These are phyloP conservation scores for Xylota sylvarum DNA, from an alignment of 2,888 invertebrate species.

Conservation along the genomic window DNA sequence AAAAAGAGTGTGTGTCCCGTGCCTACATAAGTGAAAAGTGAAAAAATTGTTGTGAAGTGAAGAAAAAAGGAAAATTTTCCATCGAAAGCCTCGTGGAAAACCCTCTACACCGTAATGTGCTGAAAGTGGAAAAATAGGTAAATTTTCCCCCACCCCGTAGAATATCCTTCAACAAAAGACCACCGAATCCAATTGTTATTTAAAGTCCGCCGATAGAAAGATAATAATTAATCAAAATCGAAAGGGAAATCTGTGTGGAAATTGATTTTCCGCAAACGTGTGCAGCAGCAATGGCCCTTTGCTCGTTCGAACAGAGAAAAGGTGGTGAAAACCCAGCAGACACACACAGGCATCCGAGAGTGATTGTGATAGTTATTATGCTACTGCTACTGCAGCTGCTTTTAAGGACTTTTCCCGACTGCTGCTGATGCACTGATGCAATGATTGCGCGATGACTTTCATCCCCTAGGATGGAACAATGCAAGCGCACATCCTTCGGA, in stretches of 20 bases:
- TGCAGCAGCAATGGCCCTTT: constrained; percentile 37
- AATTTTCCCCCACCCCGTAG: constrained; percentile 4
- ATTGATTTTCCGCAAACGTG: constrained; percentile 75
- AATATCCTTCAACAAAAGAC: not conserved
- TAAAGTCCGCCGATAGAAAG: not conserved
- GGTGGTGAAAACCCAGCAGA: constrained; percentile 37
- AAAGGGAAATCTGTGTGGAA: constrained; percentile 70
- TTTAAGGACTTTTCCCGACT: constrained; percentile 42
- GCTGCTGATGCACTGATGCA: constrained; percentile 10
- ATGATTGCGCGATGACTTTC: constrained; percentile 31
- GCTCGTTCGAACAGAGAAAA: constrained; percentile 46
- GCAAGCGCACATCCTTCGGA: constrained; percentile 57
- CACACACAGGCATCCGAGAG: constrained; percentile 15
- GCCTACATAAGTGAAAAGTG: constrained; percentile 11
- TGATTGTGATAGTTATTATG: constrained; percentile 13
- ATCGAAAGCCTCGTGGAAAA: constrained; percentile 31
- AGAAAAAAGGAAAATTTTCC: constrained; percentile 22
- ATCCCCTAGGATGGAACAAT: constrained; percentile 64
- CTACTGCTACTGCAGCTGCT: constrained; percentile 33
- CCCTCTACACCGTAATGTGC: constrained; percentile 42
- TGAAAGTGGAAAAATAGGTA: constrained; percentile 66
- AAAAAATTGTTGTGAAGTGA: constrained; percentile 50
- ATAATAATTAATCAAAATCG: constrained; percentile 33
- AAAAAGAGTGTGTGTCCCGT: not conserved
- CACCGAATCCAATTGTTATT: constrained; percentile 7